Conservation (phyloP, 2,113 vertebrate species). For the Centropus unirufus region DNA sequence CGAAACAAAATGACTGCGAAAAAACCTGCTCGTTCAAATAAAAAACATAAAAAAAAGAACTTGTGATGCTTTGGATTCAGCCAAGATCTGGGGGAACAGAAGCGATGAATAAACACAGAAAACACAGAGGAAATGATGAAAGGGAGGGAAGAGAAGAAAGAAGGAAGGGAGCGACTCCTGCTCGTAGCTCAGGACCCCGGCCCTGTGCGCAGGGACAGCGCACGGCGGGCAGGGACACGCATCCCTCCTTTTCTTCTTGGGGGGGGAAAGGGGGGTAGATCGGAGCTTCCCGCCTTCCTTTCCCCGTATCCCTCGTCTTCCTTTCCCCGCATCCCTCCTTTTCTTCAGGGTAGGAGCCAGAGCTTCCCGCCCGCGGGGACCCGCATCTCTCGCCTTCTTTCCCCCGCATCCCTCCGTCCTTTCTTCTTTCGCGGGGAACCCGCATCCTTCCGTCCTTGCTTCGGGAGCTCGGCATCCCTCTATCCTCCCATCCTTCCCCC, state of each 20-base stretch:
- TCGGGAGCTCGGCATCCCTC: not conserved
- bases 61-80: slow-evolving; percentile 27
- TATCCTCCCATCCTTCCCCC: not conserved
- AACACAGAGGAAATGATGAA: slow-evolving; percentile 30
- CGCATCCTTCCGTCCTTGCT: not conserved
- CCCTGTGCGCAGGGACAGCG: not conserved
- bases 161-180: not conserved
- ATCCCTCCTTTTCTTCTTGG: not conserved
- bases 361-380: too few species aligned
- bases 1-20: slow-evolving; percentile 12
- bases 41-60: not conserved
- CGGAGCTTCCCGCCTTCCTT: too few species aligned
- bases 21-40: not conserved
- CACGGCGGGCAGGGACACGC: not conserved
- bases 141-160: not conserved
- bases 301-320: not conserved
- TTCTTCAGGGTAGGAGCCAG: too few species aligned
- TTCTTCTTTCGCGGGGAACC: not conserved
- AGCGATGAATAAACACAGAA: not conserved
- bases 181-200: slow-evolving; percentile 1
- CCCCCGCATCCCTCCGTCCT: not conserved
- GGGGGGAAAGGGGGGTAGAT: not conserved
- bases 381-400: not conserved
- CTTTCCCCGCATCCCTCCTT: not conserved
- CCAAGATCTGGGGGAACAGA: not conserved